These are phyloP conservation scores for Zaprionus africanus DNA, from an alignment of 1,140 invertebrate genomes.

Conservation along the genomic window DNA sequence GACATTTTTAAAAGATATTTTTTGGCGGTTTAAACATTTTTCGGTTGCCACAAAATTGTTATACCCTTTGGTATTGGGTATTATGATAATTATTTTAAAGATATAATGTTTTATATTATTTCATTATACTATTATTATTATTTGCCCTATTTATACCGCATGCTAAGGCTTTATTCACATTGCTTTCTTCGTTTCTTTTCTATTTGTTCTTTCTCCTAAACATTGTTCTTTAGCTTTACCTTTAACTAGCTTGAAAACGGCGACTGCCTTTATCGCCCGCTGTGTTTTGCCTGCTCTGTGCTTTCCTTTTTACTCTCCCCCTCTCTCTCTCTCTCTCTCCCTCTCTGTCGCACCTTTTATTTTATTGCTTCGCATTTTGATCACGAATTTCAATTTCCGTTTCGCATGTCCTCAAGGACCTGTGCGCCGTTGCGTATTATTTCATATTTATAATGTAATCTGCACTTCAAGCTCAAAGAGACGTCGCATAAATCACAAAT, in stretches of 20 bases:
- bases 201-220: too few relatives aligned
- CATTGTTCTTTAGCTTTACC: not conserved
- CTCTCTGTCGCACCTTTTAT: not conserved
- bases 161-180: too few relatives aligned
- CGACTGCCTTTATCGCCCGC: not conserved
- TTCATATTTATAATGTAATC: constrained; percentile 82
- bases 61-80: too few relatives aligned
- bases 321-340: constrained; percentile 35
- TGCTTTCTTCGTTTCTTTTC: too few relatives aligned
- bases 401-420: constrained; percentile 71
- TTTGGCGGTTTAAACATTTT: too few relatives aligned
- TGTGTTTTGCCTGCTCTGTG: not conserved
- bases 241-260: constrained; percentile 3
- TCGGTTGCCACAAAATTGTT: too few relatives aligned
- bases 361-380: constrained; percentile 15
- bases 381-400: constrained; percentile 69
- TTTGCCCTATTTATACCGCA: not conserved
- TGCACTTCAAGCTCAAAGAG: constrained; percentile 78
- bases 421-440: constrained; percentile 60
- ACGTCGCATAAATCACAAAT: constrained; percentile 74
- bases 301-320: not conserved
- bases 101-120: not conserved
- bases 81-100: too few relatives aligned
- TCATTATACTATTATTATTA: not conserved
- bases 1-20: too few relatives aligned